Percentiles rank a stretch among this genome's conserved stretches.
These are phyloP conservation scores for Peromyscus eremicus DNA, from an alignment of 2,797 vertebrate genomes.

Conservation along the genomic window DNA sequence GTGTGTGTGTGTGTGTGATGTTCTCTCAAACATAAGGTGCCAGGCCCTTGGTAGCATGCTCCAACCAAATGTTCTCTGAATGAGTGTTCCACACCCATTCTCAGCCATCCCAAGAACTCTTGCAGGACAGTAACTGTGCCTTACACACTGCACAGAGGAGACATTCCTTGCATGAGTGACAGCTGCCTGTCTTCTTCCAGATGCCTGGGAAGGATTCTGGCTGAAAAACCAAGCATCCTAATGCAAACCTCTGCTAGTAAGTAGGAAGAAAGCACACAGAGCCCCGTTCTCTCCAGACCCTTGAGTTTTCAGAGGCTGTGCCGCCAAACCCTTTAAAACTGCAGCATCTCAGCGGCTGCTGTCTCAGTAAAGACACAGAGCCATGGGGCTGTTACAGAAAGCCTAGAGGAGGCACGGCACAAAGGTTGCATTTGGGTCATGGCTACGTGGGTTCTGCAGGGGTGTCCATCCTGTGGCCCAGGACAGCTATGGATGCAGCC, in stretches of 20 bases:
- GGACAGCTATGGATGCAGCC: neutral
- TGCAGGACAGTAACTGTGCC: too few relatives aligned
- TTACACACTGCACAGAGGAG: too few relatives aligned
- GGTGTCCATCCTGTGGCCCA: neutral
- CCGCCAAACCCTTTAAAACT: neutral
- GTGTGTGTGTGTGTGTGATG: too few relatives aligned
- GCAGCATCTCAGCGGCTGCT: neutral
- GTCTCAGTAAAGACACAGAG: neutral
- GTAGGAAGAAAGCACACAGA: neutral
- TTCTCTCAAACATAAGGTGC: neutral
- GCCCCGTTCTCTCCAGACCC: too few relatives aligned
- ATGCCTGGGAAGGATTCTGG: neutral
- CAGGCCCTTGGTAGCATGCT: neutral
- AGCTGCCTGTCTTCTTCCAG: neutral
- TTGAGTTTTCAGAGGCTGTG: neutral
- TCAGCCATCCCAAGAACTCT: neutral
- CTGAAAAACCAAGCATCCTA: neutral
- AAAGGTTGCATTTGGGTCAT: neutral
- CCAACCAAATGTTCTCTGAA: neutral
- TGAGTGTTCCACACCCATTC: neutral
- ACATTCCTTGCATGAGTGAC: neutral
- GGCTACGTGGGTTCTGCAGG: neutral
- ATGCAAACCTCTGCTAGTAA: neutral
- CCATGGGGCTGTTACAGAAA: accelerated
- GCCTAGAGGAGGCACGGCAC: neutral